These are phyloP conservation scores for Polylopha cassiicola DNA, from an alignment of 2,888 invertebrate species.

Conservation along the genomic window DNA sequence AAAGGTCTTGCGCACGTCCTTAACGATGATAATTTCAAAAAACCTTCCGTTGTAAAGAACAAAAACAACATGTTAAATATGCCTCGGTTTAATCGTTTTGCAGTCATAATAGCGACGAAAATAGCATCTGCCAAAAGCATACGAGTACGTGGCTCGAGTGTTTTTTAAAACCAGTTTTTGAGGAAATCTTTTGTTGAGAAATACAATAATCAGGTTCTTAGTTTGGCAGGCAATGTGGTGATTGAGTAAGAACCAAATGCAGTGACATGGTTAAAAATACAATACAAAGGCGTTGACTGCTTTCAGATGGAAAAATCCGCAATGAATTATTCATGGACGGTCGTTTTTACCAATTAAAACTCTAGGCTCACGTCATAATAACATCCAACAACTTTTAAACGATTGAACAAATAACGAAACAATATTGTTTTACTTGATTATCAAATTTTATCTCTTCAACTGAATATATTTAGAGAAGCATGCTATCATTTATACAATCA, in stretches of 20 bases:
- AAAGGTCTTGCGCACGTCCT: slow-evolving; percentile 25
- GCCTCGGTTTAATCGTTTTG: slow-evolving; percentile 29
- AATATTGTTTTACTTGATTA: too few relatives aligned
- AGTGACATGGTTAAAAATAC: slow-evolving; percentile 29
- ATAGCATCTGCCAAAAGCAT: slow-evolving; percentile 42
- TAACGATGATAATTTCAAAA: slow-evolving; percentile 14
- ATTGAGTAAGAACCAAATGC: slow-evolving; percentile 34
- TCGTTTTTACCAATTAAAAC: slow-evolving; percentile 23
- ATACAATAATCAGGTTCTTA: slow-evolving; percentile 30
- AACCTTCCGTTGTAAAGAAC: slow-evolving; percentile 24
- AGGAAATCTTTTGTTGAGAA: slow-evolving; percentile 38
- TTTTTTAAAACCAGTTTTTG: slow-evolving; percentile 42
- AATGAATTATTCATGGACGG: slow-evolving; percentile 24
- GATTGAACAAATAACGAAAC: too few relatives aligned
- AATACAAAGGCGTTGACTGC: slow-evolving; percentile 6
- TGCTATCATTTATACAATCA: too few relatives aligned
- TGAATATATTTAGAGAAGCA: too few relatives aligned
- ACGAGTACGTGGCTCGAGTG: slow-evolving; percentile 31
- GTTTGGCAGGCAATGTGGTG: slow-evolving; percentile 26
- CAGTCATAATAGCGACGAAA: slow-evolving; percentile 36
- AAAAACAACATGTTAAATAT: slow-evolving; percentile 31
- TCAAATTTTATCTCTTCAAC: too few relatives aligned
- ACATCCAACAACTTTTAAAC: too few relatives aligned
- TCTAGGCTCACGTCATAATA: too few relatives aligned
- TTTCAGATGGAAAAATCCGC: slow-evolving; percentile 19